Evolutionary conservation across 1,140 invertebrate species (phyloP).

Genomic region (Drosophila triauraria): DNA sequence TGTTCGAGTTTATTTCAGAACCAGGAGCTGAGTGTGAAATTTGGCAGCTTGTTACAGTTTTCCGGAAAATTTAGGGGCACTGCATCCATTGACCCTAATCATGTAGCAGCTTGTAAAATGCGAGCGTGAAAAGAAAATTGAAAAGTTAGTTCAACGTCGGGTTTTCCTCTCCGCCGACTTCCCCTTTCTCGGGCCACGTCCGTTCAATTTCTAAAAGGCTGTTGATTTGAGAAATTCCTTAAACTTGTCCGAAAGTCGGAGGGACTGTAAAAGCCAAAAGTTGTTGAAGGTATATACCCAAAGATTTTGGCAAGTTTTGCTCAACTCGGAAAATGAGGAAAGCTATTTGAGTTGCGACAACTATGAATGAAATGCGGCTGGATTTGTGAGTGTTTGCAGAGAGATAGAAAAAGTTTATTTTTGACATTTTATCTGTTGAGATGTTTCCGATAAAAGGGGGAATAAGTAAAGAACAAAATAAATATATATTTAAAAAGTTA

Average conservation of each 20-base stretch:
- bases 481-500: background rate
- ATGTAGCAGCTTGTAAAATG: slow-evolving; percentile 81
- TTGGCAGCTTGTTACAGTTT: slow-evolving; percentile 71
- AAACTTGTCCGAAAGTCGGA: slow-evolving; percentile 57
- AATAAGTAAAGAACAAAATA: background rate
- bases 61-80: slow-evolving; percentile 22
- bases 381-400: slow-evolving; percentile 2
- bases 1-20: slow-evolving; percentile 30
- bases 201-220: slow-evolving; percentile 56
- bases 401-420: background rate
- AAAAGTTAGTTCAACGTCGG: slow-evolving; percentile 66
- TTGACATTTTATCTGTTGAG: background rate
- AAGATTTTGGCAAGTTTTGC: slow-evolving; percentile 30
- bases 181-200: background rate
- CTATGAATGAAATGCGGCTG: slow-evolving; percentile 22
- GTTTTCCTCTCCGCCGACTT: slow-evolving; percentile 2
- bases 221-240: slow-evolving; percentile 73
- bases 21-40: slow-evolving; percentile 72
- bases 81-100: slow-evolving; percentile 69
- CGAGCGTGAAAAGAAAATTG: slow-evolving; percentile 78
- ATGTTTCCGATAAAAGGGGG: background rate
- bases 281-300: slow-evolving; percentile 18
- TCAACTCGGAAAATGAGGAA: slow-evolving; percentile 26
- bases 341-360: slow-evolving; percentile 37
- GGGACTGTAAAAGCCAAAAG: slow-evolving; percentile 51